A percentile compares a stretch with the other conserved stretches of the same genome.
These are phyloP conservation scores for Zaprionus capensis DNA, from an alignment of 1,140 invertebrate species.

Conservation along the genomic window DNA sequence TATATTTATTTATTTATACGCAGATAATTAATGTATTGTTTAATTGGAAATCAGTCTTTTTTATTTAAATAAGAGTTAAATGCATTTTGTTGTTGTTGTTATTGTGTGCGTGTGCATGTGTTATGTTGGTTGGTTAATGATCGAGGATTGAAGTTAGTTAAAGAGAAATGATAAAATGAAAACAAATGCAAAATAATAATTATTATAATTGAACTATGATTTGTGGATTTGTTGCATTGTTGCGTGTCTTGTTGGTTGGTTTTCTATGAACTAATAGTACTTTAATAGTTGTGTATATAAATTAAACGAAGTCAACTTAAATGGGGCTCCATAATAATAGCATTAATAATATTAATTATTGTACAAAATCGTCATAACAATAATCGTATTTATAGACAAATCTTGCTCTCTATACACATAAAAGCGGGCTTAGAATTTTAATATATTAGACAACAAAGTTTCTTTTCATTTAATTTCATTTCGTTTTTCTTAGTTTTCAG, in stretches of 20 bases:
- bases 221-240: constrained; percentile 75
- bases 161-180: constrained; percentile 20
- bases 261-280: constrained; percentile 32
- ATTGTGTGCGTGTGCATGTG: constrained; percentile 52
- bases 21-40: constrained; percentile 80
- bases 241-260: constrained; percentile 68
- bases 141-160: constrained; percentile 26
- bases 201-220: constrained; percentile 69
- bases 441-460: constrained; percentile 77
- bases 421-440: constrained; percentile 68
- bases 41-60: constrained; percentile 83
- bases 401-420: constrained; percentile 55
- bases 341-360: constrained; percentile 52
- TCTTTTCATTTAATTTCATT: constrained; percentile 12
- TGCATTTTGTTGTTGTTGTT: constrained; percentile 62
- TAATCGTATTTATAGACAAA: constrained; percentile 48
- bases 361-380: constrained; percentile 49
- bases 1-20: constrained; percentile 59
- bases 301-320: constrained; percentile 29
- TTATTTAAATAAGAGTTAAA: constrained; percentile 83
- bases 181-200: constrained; percentile 31
- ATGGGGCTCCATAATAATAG: constrained; percentile 38
- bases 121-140: constrained; percentile 53
- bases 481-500: constrained; percentile 38
- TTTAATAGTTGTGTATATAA: constrained; percentile 27